Evolutionary conservation across 2,113 vertebrate species (phyloP).

Genomic region (Ceyx melanurus): DNA sequence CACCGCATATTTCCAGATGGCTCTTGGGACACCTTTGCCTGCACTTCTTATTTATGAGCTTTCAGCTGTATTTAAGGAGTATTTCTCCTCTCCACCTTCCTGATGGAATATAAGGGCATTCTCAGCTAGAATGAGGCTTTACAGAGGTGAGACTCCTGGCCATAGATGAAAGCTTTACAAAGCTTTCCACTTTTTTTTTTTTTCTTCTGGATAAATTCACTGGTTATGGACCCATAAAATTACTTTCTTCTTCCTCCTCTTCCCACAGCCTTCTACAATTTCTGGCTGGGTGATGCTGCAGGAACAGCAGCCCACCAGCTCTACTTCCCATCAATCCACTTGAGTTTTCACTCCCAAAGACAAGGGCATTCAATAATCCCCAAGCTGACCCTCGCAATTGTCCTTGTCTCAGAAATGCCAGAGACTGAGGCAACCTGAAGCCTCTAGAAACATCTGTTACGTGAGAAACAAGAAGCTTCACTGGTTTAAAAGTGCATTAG

Average conservation of each 20-base stretch:
- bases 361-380: neutral
- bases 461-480: neutral
- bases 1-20: accelerated
- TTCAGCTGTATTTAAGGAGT: neutral
- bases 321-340: neutral
- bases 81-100: neutral
- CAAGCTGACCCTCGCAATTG: neutral
- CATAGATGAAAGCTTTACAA: neutral
- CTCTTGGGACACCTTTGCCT: neutral
- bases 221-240: neutral
- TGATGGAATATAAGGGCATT: neutral
- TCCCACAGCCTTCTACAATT: neutral
- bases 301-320: accelerated
- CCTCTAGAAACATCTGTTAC: neutral
- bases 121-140: neutral
- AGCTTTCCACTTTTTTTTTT: neutral
- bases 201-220: neutral
- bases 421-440: neutral
- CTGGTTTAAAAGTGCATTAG: neutral
- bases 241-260: neutral
- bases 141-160: neutral
- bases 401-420: neutral
- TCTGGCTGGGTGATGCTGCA: neutral
- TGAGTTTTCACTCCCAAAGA: neutral
- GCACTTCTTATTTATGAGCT: neutral